Evolutionary conservation across 2,113 vertebrate species (phyloP), one percentile per base, ranked within the genome.

Genomic region (Lepus americanus): DNA sequence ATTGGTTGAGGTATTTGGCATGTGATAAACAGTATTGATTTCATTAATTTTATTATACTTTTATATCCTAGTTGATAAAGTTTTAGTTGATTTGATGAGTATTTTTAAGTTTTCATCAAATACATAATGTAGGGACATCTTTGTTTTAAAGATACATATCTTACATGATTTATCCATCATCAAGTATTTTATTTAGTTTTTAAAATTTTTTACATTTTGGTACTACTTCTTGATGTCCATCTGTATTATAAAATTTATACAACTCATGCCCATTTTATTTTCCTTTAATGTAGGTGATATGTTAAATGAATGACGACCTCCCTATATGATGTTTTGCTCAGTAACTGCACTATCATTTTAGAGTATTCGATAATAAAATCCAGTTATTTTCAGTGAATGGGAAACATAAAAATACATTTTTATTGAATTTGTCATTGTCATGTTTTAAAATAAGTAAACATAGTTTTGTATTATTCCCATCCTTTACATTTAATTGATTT

Each of bases 401-500:
- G 93, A 87, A 96, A 91, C 80, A 94, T 96, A 79, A 97, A 96
- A 81, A 82, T 83, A 76, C 88, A 96, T 97, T 92, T 63, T 97
- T 86, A 93, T 70, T 96, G 83, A 92, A 79, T 69, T 98, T 97
- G 92, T 97, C 96, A 97, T 97, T 92, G 51, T 90, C 92, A 23
- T 90, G 2, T 91, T 86, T 96, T 96, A 93, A 59, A 97, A 78
- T 93, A 67, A 90, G 79, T 94, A 95, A 96, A 89, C 66, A 10
- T 96, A 59, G 19, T 98, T 95, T 79, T 87, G 13, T 84, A 67
- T 95, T 92, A 94, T 95, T 89, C 14, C 36, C 23, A 93, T 6
- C 76, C 0, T 95, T 73, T 96, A 66, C 92, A 96, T 96, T 91
- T 96, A 97, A 97, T 97, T 87, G 86, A 93, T 97, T 98, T 96